phyloP scores from a whole-genome alignment of 2,888 invertebrate genomes.

The Nymphalis polychloros region DNA sequence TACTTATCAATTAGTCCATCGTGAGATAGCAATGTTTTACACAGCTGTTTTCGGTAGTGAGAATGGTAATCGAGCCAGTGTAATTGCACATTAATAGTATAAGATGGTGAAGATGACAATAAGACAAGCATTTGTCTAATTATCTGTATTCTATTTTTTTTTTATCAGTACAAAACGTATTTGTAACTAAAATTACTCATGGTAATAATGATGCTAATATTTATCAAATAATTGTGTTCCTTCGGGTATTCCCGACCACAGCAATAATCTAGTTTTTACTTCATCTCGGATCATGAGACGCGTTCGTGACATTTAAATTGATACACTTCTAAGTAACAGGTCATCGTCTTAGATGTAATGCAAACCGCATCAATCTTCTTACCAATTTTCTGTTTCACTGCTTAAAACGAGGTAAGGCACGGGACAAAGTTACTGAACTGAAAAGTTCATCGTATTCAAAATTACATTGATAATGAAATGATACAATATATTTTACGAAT shows the following conservation, averaged over 20 bases:
- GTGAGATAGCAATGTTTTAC: too few relatives aligned
- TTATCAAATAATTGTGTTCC: slow-evolving; percentile 15
- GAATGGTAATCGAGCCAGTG: too few relatives aligned
- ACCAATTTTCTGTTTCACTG: slow-evolving; percentile 72
- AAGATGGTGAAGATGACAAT: too few relatives aligned
- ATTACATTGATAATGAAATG: not conserved
- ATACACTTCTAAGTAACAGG: slow-evolving; percentile 52
- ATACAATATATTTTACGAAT: not conserved
- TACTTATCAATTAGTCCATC: too few relatives aligned
- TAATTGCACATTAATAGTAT: too few relatives aligned
- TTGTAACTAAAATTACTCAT: too few relatives aligned
- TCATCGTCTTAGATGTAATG: slow-evolving; percentile 53
- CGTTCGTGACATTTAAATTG: slow-evolving; percentile 62
- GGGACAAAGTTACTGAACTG: slow-evolving; percentile 61
- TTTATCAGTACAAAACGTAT: too few relatives aligned
- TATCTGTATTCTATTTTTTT: too few relatives aligned
- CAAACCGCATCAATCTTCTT: slow-evolving; percentile 65
- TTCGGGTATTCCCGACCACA: slow-evolving; percentile 49
- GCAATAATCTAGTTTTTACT: slow-evolving; percentile 28
- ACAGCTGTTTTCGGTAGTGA: too few relatives aligned
- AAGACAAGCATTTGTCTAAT: too few relatives aligned
- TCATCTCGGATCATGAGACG: slow-evolving; percentile 29
- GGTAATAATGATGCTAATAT: not conserved
- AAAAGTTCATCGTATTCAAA: slow-evolving; percentile 34
- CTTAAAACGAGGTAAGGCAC: slow-evolving; percentile 68